A percentile compares a stretch with the other conserved stretches of the same genome.
Conservation (phyloP, 2,888 invertebrate species). For the Neoascia interrupta region DNA sequence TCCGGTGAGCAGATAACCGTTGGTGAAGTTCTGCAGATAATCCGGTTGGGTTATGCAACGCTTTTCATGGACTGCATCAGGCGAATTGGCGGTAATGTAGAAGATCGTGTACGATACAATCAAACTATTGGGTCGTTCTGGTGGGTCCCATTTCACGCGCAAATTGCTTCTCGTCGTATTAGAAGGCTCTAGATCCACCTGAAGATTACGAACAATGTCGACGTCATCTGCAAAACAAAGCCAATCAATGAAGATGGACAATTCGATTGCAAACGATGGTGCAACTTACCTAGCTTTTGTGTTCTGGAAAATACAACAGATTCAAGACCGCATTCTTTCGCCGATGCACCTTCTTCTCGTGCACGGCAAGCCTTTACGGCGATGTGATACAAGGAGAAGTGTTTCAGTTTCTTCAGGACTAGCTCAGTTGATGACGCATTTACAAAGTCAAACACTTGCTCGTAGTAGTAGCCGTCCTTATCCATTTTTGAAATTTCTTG, state of each 20-base stretch:
- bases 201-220: conserved; percentile 83
- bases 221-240: conserved; percentile 81
- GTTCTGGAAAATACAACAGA: conserved; percentile 81
- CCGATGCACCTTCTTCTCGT: conserved; percentile 71
- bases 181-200: conserved; percentile 75
- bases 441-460: conserved; percentile 71
- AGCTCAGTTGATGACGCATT: conserved; percentile 79
- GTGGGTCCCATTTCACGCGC: conserved; percentile 89
- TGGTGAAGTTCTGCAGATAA: conserved; percentile 79
- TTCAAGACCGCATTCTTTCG: conserved; percentile 81
- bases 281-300: conserved; percentile 76
- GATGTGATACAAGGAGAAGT: conserved; percentile 89
- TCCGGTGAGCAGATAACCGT: conserved; percentile 76
- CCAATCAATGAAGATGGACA: not conserved
- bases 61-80: conserved; percentile 85
- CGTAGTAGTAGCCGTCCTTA: conserved; percentile 67
- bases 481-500: conserved; percentile 71
- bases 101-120: conserved; percentile 91
- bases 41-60: conserved; percentile 86
- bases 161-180: conserved; percentile 82
- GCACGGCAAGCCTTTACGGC: conserved; percentile 89
- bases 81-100: conserved; percentile 81
- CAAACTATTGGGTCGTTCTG: conserved; percentile 91
- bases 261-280: not conserved
- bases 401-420: conserved; percentile 84